Evolutionary conservation across 2,797 vertebrate genomes (phyloP).

Genomic region (Sphaeramia orbicularis): DNA sequence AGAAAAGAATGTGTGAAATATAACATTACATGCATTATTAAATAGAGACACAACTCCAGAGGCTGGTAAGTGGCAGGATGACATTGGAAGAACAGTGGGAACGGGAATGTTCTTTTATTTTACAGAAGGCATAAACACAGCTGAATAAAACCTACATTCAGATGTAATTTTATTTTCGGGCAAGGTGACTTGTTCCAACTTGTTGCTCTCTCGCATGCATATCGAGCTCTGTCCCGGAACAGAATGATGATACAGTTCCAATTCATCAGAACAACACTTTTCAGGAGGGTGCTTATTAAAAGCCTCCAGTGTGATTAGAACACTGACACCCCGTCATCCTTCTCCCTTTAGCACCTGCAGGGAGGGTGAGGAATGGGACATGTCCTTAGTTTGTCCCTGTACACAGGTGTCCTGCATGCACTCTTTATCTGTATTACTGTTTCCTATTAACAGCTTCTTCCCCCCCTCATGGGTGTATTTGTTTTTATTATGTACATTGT

Average conservation of each 20-base stretch:
- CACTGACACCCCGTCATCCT: background rate
- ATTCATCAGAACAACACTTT: slow-evolving; percentile 26
- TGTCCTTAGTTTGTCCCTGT: slow-evolving; percentile 60
- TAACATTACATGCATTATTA: slow-evolving; percentile 37
- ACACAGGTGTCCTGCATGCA: slow-evolving; percentile 54
- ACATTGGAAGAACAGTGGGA: slow-evolving; percentile 24
- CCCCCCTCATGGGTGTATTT: slow-evolving; percentile 61
- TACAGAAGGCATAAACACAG: slow-evolving; percentile 28
- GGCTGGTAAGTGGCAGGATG: slow-evolving; percentile 31
- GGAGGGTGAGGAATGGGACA: slow-evolving; percentile 40
- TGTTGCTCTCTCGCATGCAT: slow-evolving; percentile 49
- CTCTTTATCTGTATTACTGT: slow-evolving; percentile 53
- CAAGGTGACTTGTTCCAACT: slow-evolving; percentile 53
- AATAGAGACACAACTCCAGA: slow-evolving; percentile 24
- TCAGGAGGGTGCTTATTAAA: slow-evolving; percentile 35
- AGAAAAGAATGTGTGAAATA: slow-evolving; percentile 43
- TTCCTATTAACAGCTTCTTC: slow-evolving; percentile 51
- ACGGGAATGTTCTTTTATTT: slow-evolving; percentile 8
- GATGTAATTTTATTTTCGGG: slow-evolving; percentile 43
- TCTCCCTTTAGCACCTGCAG: slow-evolving; percentile 1
- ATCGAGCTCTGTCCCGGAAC: slow-evolving; percentile 33
- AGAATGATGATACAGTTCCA: slow-evolving; percentile 32
- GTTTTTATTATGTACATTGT: slow-evolving; percentile 79
- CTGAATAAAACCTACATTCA: slow-evolving; percentile 1
- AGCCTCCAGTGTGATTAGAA: slow-evolving; percentile 32